Evolutionary conservation across 1,140 invertebrate genomes (phyloP).

Genomic region (Drosophila miranda): DNA sequence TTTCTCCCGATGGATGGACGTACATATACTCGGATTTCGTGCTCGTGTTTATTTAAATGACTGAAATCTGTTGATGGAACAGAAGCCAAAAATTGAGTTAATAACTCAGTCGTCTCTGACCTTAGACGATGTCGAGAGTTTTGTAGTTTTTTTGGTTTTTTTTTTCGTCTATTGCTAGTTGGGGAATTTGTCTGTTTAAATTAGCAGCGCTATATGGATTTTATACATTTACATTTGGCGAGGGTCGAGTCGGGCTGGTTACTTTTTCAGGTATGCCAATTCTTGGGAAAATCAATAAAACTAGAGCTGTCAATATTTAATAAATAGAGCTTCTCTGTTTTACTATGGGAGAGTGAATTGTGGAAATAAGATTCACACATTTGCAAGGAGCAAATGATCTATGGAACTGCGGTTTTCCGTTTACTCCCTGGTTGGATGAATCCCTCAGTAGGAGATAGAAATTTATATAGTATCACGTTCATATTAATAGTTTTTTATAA

Average conservation of each 20-base stretch:
- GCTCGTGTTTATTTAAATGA: slow-evolving; percentile 68
- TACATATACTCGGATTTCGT: slow-evolving; percentile 5
- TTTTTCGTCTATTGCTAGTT: slow-evolving; percentile 21
- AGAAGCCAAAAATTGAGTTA: slow-evolving; percentile 72
- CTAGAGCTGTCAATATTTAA: slow-evolving; percentile 32
- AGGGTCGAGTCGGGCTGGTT: slow-evolving; percentile 35
- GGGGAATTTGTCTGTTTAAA: slow-evolving; percentile 65
- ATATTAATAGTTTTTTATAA: not conserved
- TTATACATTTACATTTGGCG: slow-evolving; percentile 53
- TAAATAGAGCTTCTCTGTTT: slow-evolving; percentile 35
- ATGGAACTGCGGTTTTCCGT: no score
- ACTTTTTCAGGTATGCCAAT: slow-evolving; percentile 25
- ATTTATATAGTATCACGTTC: not conserved
- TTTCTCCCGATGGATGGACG: slow-evolving; percentile 2
- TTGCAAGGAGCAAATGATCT: no score
- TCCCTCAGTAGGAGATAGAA: no score
- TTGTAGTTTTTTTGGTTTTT: slow-evolving; percentile 16
- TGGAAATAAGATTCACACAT: no score
- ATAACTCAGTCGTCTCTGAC: slow-evolving; percentile 57
- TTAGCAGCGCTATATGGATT: slow-evolving; percentile 55
- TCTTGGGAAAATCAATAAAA: slow-evolving; percentile 45
- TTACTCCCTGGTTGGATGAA: no score
- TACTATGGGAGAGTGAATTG: slow-evolving; percentile 4
- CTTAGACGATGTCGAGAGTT: slow-evolving; percentile 42
- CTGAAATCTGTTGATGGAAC: slow-evolving; percentile 60